These are phyloP conservation scores for Heterodera schachtii DNA, from an alignment of 1,140 invertebrate species.

Conservation along the genomic window DNA sequence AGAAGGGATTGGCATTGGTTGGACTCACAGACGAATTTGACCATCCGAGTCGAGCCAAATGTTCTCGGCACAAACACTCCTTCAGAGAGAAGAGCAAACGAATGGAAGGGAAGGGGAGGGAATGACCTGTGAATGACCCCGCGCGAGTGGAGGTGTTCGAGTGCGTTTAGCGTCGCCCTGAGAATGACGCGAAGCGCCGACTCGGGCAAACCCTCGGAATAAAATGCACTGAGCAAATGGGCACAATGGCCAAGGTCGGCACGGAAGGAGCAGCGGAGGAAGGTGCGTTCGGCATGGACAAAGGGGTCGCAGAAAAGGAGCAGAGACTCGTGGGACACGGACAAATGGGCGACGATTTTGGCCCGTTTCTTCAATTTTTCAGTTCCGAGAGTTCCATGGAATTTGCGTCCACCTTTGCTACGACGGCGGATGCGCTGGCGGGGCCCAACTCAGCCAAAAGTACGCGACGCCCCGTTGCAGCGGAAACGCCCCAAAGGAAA, in stretches of 20 bases:
- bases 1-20: neutral
- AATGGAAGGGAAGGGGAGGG: neutral
- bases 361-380: neutral
- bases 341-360: neutral
- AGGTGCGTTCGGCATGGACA: neutral
- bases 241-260: slow-evolving; percentile 16
- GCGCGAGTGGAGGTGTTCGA: slow-evolving; percentile 75
- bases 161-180: slow-evolving; percentile 76
- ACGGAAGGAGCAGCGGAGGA: neutral
- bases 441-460: neutral
- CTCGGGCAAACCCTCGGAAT: slow-evolving; percentile 73
- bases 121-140: slow-evolving; percentile 38
- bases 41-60: slow-evolving; percentile 77
- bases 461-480: neutral
- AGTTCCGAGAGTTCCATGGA: neutral
- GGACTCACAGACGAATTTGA: slow-evolving; percentile 67
- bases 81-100: slow-evolving; percentile 69
- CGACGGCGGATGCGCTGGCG: neutral
- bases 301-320: neutral
- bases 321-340: neutral
- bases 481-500: neutral
- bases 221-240: slow-evolving; percentile 6
- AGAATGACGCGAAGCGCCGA: slow-evolving; percentile 77
- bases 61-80: slow-evolving; percentile 82
- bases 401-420: neutral